These are phyloP conservation scores for Nomada ruficornis DNA, from an alignment of 2,888 invertebrate species.

Conservation along the genomic window DNA sequence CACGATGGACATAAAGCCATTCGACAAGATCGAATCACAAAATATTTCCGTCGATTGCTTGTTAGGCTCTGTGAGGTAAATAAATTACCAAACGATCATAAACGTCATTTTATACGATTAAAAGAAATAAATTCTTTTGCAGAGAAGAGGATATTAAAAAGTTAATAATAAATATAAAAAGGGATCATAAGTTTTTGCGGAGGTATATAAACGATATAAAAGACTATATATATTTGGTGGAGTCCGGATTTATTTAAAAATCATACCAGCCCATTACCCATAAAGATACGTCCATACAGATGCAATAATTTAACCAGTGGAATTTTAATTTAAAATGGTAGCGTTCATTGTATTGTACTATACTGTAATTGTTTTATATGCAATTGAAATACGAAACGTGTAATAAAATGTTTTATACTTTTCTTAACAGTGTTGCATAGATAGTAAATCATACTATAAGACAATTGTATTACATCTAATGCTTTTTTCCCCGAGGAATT, in stretches of 20 bases:
- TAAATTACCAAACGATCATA: neutral
- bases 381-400: neutral
- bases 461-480: neutral
- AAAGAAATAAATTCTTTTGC: conserved; percentile 38
- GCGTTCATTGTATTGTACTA: conserved; percentile 24
- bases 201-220: conserved; percentile 76
- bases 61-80: conserved; percentile 76
- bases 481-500: conserved; percentile 4
- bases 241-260: conserved; percentile 48
- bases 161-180: conserved; percentile 76
- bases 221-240: conserved; percentile 76
- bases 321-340: neutral
- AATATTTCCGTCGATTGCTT: conserved; percentile 73
- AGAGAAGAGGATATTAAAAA: conserved; percentile 75
- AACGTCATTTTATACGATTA: conserved; percentile 1
- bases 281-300: neutral
- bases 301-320: conserved; percentile 7
- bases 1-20: conserved; percentile 71
- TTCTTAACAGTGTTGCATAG: neutral
- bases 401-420: conserved; percentile 44
- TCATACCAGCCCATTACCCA: neutral
- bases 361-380: conserved; percentile 15
- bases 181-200: conserved; percentile 75
- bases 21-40: conserved; percentile 70
- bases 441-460: neutral